Conservation (phyloP, 2,113 vertebrate genomes). For the Lutjanus erythropterus region DNA sequence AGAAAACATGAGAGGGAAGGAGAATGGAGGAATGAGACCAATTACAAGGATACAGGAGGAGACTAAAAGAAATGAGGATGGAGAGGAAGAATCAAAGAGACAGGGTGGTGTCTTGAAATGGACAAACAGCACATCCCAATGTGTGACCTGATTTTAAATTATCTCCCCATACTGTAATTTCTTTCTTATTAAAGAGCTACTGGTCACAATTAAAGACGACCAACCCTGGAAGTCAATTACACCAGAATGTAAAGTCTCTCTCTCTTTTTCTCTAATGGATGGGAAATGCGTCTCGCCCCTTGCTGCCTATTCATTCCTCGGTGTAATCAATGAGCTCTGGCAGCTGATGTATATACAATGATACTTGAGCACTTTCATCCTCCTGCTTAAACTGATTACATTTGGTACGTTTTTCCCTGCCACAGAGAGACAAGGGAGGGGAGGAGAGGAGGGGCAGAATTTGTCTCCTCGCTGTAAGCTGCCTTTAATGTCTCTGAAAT, state of each 20-base stretch:
- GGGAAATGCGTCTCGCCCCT: conserved; percentile 22
- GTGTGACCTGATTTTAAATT: not conserved
- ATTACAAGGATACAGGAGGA: no score
- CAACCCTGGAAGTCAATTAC: conserved; percentile 10
- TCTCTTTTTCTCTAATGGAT: conserved; percentile 24
- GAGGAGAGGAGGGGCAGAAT: not conserved
- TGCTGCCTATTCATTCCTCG: conserved; percentile 22
- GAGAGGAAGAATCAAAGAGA: not conserved
- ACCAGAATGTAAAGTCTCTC: not conserved
- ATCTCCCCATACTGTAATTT: conserved; percentile 13
- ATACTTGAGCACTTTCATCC: conserved; percentile 51
- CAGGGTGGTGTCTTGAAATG: not conserved
- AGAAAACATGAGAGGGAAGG: not conserved
- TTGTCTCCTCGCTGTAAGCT: not conserved
- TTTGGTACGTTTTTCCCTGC: conserved; percentile 19
- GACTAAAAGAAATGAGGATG: not conserved
- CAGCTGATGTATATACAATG: conserved; percentile 60
- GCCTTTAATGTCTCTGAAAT: conserved; percentile 11
- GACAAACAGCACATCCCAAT: not conserved
- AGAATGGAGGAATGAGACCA: not conserved
- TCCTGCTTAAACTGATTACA: conserved; percentile 45
- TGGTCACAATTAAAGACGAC: conserved; percentile 16
- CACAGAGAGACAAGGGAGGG: not conserved
- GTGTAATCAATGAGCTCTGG: conserved; percentile 9
- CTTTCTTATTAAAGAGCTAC: not conserved